These are phyloP conservation scores for Oceanites oceanicus DNA, from an alignment of 2,113 vertebrate species.

Conservation along the genomic window DNA sequence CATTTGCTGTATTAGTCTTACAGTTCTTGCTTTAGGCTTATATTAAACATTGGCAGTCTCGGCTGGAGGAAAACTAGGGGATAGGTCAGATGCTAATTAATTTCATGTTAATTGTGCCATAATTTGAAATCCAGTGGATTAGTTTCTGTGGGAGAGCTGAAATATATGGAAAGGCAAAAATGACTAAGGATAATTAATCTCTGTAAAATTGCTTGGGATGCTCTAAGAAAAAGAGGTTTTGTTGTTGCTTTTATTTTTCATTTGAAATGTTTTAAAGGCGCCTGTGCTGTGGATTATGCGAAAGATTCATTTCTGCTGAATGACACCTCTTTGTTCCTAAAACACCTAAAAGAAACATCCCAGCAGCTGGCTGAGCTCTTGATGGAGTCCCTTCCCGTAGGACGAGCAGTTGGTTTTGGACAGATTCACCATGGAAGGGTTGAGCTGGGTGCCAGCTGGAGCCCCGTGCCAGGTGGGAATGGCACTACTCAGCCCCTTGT, in stretches of 20 bases:
- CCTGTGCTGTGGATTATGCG: neutral
- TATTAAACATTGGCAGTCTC: constrained; percentile 52
- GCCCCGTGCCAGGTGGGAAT: too few relatives aligned
- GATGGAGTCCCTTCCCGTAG: neutral
- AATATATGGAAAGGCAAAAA: constrained; percentile 40
- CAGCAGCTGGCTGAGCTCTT: neutral
- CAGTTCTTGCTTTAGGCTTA: constrained; percentile 49
- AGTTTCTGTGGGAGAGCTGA: constrained; percentile 43
- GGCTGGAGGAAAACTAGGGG: constrained; percentile 53
- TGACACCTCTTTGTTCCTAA: neutral
- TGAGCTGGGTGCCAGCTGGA: neutral
- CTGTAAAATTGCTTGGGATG: constrained; percentile 34
- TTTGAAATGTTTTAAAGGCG: neutral
- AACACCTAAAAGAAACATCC: neutral
- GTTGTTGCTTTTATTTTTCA: neutral
- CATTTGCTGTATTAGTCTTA: constrained; percentile 25
- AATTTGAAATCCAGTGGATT: constrained; percentile 58
- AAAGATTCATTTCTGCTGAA: neutral
- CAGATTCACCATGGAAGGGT: neutral
- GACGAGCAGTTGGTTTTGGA: neutral
- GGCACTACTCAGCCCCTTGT: neutral
- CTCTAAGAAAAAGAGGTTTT: neutral
- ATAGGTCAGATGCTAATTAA: constrained; percentile 64
- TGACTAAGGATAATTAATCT: constrained; percentile 42
- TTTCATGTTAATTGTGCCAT: constrained; percentile 58